These are phyloP conservation scores for Delichon dasypus DNA, from an alignment of 2,797 vertebrate species.

Conservation along the genomic window DNA sequence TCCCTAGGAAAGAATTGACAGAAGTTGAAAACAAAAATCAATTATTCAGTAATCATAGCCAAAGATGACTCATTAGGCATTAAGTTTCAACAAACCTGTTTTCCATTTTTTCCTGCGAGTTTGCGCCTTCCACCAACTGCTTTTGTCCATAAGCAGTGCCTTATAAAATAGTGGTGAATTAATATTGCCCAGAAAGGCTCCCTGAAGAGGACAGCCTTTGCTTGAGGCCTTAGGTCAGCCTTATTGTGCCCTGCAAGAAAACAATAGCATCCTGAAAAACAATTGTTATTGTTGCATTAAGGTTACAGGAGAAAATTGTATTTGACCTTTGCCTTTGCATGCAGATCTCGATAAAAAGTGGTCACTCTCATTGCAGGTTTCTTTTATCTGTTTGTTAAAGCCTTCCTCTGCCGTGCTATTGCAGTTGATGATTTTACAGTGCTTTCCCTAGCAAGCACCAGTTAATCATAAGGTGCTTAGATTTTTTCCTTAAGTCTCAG, in stretches of 20 bases:
- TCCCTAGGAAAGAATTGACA: neutral
- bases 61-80: neutral
- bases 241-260: neutral
- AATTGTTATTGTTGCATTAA: neutral
- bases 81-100: neutral
- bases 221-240: neutral
- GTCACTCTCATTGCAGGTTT: neutral
- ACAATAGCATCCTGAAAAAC: neutral
- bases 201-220: neutral
- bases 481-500: neutral
- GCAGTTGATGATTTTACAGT: neutral
- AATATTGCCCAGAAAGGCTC: neutral
- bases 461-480: slow-evolving; percentile 34
- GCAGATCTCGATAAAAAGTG: neutral
- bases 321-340: neutral
- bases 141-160: neutral
- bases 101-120: neutral
- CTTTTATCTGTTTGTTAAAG: neutral
- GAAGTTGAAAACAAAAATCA: neutral
- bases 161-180: neutral
- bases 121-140: neutral
- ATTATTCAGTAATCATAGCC: neutral
- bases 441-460: neutral
- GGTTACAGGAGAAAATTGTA: neutral
- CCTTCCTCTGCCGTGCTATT: neutral